These are phyloP conservation scores for Cancer borealis DNA, from an alignment of 2,888 invertebrate genomes.

Conservation along the genomic window DNA sequence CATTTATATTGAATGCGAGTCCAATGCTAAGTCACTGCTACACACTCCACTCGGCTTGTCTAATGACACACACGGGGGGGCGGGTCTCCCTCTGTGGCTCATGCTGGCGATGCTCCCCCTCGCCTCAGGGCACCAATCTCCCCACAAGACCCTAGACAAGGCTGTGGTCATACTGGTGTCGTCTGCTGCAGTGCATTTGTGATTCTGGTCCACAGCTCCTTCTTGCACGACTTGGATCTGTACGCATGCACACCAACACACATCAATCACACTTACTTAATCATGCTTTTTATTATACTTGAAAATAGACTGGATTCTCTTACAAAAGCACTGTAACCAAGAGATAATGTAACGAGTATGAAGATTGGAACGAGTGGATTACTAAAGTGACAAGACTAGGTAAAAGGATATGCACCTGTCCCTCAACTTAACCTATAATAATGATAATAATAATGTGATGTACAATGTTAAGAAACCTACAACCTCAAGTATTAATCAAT, in stretches of 20 bases:
- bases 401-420: too few relatives aligned
- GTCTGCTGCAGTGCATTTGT: slow-evolving; percentile 82
- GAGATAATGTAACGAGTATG: background rate
- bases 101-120: slow-evolving; percentile 50
- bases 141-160: slow-evolving; percentile 68
- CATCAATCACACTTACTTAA: background rate
- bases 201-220: slow-evolving; percentile 97
- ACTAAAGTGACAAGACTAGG: too few relatives aligned
- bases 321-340: background rate
- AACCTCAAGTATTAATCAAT: too few relatives aligned
- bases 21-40: background rate
- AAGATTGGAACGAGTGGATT: background rate
- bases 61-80: background rate
- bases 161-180: slow-evolving; percentile 74
- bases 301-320: background rate
- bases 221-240: slow-evolving; percentile 98
- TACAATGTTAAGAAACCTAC: too few relatives aligned
- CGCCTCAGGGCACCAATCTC: slow-evolving; percentile 53
- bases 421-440: too few relatives aligned
- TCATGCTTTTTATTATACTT: background rate
- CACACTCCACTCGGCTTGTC: background rate
- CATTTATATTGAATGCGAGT: background rate
- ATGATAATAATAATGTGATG: too few relatives aligned
- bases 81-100: background rate
- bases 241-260: slow-evolving; percentile 74